Conservation (phyloP, 2,888 invertebrate species). For the Argynnis bischoffii region DNA sequence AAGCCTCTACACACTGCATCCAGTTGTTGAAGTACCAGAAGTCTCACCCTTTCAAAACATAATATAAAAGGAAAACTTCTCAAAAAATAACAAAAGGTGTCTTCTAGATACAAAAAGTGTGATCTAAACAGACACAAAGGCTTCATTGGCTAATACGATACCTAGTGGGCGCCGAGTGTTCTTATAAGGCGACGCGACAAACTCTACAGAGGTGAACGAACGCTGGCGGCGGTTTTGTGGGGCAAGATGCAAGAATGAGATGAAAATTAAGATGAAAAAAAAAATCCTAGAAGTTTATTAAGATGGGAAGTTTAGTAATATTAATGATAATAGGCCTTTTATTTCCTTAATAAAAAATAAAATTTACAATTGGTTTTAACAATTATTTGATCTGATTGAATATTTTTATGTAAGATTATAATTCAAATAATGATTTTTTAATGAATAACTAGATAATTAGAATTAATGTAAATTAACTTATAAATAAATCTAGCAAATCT, state of each 20-base stretch:
- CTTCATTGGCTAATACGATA: constrained; percentile 57
- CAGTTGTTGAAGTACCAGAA: too few species aligned
- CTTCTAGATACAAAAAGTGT: constrained; percentile 32
- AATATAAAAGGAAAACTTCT: constrained; percentile 23
- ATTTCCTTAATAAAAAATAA: too few species aligned
- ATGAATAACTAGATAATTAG: too few species aligned
- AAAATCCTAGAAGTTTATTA: background rate
- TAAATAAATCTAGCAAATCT: too few species aligned
- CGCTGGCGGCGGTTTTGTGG: constrained; percentile 43
- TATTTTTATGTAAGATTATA: too few species aligned
- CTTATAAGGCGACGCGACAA: constrained; percentile 56
- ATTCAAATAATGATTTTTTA: too few species aligned
- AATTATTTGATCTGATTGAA: too few species aligned
- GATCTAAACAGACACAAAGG: constrained; percentile 42
- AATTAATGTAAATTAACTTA: too few species aligned
- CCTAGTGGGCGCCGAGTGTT: constrained; percentile 58
- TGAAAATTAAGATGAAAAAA: background rate
- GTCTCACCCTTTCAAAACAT: constrained; percentile 4
- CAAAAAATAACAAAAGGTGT: constrained; percentile 27
- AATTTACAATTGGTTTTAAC: too few species aligned
- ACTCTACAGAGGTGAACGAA: constrained; percentile 57
- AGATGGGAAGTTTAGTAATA: background rate
- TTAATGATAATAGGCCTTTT: too few species aligned
- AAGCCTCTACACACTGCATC: too few species aligned
- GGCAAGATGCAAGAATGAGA: constrained; percentile 30